These are phyloP conservation scores for Netelia melanura DNA, from an alignment of 2,888 invertebrate species.

Conservation along the genomic window DNA sequence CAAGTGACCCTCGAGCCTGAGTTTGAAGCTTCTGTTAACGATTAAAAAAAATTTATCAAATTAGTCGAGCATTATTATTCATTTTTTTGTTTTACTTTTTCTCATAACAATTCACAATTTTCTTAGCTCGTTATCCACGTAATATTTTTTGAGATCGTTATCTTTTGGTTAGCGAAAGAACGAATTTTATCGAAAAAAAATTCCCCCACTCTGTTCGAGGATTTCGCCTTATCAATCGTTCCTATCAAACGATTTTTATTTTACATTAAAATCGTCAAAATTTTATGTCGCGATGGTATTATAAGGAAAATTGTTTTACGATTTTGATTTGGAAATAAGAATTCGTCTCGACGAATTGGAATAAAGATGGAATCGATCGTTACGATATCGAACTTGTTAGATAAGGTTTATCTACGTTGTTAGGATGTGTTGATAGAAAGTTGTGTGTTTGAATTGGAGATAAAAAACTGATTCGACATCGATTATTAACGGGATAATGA, in stretches of 20 bases:
- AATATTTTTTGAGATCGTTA: background rate
- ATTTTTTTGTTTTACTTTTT: constrained; percentile 1
- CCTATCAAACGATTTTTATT: no score
- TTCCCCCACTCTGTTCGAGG: no score
- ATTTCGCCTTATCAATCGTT: no score
- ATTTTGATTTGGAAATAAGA: background rate
- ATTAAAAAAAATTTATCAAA: constrained; percentile 6
- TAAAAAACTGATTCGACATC: no score
- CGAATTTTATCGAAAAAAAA: background rate
- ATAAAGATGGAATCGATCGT: background rate
- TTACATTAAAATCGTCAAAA: background rate
- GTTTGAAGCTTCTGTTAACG: constrained; percentile 66
- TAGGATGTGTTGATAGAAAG: no score
- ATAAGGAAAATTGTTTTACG: background rate
- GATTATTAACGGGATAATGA: no score
- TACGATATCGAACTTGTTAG: background rate
- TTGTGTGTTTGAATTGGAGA: no score
- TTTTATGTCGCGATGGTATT: background rate
- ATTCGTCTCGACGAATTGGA: background rate
- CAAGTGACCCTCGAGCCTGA: constrained; percentile 72
- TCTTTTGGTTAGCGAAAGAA: background rate
- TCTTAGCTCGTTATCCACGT: no score
- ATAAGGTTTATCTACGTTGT: no score
- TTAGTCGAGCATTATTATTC: background rate
- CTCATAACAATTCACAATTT: background rate